Percentiles rank a stretch among this genome's conserved stretches.
Evolutionary conservation across 2,888 invertebrate genomes (phyloP).

Genomic region (Omphaloscelis lunosa): DNA sequence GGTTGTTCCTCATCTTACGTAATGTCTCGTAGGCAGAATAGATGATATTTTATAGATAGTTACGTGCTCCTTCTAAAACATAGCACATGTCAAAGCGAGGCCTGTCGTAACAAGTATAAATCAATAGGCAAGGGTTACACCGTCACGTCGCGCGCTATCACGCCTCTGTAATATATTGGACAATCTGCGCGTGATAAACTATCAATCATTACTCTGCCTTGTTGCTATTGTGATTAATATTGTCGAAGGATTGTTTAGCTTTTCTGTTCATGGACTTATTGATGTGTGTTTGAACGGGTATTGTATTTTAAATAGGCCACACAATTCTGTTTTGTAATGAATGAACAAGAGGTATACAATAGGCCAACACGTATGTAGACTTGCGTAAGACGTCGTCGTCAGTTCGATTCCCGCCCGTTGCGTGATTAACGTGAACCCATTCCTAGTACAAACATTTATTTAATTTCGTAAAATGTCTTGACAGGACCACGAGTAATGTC

Average conservation of each 20-base stretch:
- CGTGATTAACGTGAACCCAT: too few species aligned
- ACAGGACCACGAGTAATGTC: neutral
- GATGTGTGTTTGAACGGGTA: neutral
- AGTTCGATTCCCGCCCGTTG: neutral
- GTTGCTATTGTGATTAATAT: slow-evolving; percentile 47
- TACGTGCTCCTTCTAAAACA: slow-evolving; percentile 25
- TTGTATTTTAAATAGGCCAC: neutral
- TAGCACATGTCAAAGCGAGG: slow-evolving; percentile 50
- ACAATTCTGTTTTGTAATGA: neutral
- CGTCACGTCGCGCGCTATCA: slow-evolving; percentile 46
- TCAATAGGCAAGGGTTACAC: slow-evolving; percentile 56
- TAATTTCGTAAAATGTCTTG: too few species aligned
- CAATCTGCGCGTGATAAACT: slow-evolving; percentile 58
- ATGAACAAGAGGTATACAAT: neutral
- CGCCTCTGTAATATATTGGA: slow-evolving; percentile 50
- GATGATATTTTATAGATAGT: slow-evolving; percentile 9
- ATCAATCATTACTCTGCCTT: slow-evolving; percentile 56
- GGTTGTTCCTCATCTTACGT: neutral
- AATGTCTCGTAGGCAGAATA: neutral
- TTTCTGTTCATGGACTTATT: neutral
- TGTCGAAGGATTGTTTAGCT: slow-evolving; percentile 16
- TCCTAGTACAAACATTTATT: too few species aligned
- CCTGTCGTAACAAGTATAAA: slow-evolving; percentile 54
- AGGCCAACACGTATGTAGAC: neutral
- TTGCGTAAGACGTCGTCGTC: too few species aligned